Conservation (phyloP, 2,113 vertebrate genomes). For the Phocoena phocoena region DNA sequence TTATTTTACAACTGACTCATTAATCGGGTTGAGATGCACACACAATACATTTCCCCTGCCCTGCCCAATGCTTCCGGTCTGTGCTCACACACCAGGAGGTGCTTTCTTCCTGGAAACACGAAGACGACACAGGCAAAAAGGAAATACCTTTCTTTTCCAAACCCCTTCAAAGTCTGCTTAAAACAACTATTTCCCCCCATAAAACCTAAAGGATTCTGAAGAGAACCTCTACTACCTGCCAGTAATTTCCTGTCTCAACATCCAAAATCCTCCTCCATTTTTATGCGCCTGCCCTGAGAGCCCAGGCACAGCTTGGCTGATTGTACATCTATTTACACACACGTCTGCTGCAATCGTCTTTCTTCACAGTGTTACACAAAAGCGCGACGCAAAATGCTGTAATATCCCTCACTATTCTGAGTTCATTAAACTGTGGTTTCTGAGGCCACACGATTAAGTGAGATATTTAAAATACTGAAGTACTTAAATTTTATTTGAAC, state of each 20-base stretch:
- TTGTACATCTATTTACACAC: accelerated
- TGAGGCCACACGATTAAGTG: background rate
- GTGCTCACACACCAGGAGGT: too few relatives aligned
- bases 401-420: too few relatives aligned
- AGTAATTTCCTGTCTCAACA: background rate
- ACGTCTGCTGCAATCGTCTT: background rate
- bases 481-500: background rate
- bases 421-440: background rate
- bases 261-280: background rate
- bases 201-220: background rate
- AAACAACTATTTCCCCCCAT: background rate
- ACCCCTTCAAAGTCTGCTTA: background rate
- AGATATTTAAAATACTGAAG: background rate
- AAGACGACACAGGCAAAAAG: background rate
- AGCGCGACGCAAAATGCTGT: background rate
- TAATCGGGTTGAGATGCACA: accelerated
- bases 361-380: background rate
- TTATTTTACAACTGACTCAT: background rate
- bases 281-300: background rate
- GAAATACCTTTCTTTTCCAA: background rate
- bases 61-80: background rate
- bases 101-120: background rate
- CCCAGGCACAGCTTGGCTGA: background rate
- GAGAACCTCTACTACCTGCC: background rate
- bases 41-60: accelerated